Base-by-base conservation (phyloP, 2,888 invertebrate species). In the Sarcophaga carnaria region DNA sequence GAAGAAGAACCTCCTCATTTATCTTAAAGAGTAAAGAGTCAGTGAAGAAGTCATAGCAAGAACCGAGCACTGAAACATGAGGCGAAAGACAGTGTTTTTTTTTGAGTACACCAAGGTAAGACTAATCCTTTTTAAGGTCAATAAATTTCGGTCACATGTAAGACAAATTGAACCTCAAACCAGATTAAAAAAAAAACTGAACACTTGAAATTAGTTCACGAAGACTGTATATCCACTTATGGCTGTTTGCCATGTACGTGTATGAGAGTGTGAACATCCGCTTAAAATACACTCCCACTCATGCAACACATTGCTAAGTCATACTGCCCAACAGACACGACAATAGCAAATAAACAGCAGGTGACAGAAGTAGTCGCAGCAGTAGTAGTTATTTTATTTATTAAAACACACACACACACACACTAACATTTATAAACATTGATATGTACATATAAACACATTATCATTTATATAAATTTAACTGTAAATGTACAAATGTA, bases 401-500 rank as follows among this genome's bases (percentile, higher is more conserved):
- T 17, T 17, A 14, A 17, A 54, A 54, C 17, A 4, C 4, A 49
- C 5, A 49, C 12, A 14, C 14, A 54, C 17, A 17, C 11, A 54
- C 17, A 17, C 49, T 49, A 0, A 49, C 14, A 49, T 2, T 2
- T 37, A 60, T 5, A 54, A 54, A 54, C 12, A 54, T 37, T 27
- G 14, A 25, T 37, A 22, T 71, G 20, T 47, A 70, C 49, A 66
- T 17, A 60, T 17, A 54, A 54, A 54, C 12, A 54, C 54, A 54
- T 54, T 54, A 54, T 54, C 54, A 54, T 54, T 54, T 14, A 54
- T 14, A 14, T 54, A 54, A 54, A 4, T 54, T 54, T 54, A 54
- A 54, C 54, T 71, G n/a, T 84, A 74, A 37, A 62, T 72, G 88
- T 82, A 87, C 89, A 91, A 12, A 88, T 90, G 89, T 91, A 49